phyloP scores from a whole-genome alignment of 2,888 invertebrate genomes.

The Sericinus montela region DNA sequence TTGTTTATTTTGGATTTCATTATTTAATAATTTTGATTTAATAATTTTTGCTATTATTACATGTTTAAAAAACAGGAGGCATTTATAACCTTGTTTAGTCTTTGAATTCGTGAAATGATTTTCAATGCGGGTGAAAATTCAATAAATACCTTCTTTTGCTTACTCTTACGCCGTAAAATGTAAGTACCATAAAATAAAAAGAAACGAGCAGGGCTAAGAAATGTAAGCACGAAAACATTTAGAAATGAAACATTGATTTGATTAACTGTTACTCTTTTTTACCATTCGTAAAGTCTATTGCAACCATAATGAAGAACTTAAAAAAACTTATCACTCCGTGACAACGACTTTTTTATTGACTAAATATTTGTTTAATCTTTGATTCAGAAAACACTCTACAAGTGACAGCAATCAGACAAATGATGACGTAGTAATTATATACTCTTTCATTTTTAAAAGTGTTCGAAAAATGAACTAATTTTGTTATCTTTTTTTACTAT shows the following conservation, averaged over 20 bases:
- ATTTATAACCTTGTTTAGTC: too few relatives aligned
- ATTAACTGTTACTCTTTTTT: background rate
- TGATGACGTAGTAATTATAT: slow-evolving; percentile 42
- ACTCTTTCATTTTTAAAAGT: slow-evolving; percentile 32
- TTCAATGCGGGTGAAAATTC: too few relatives aligned
- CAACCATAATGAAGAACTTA: slow-evolving; percentile 28
- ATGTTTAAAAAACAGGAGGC: too few relatives aligned
- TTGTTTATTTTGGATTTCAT: too few relatives aligned
- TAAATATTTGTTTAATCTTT: too few relatives aligned
- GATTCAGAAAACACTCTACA: slow-evolving; percentile 34
- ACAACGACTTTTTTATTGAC: slow-evolving; percentile 48
- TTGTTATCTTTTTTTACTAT: too few relatives aligned
- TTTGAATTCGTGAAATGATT: too few relatives aligned
- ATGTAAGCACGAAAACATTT: background rate
- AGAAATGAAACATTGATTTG: background rate
- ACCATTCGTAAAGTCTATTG: slow-evolving; percentile 4
- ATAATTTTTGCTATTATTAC: too few relatives aligned
- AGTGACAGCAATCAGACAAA: slow-evolving; percentile 37
- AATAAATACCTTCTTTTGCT: too few relatives aligned
- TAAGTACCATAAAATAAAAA: slow-evolving; percentile 2
- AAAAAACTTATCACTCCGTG: slow-evolving; percentile 26
- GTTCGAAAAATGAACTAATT: too few relatives aligned
- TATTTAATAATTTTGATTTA: too few relatives aligned
- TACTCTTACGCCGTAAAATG: too few relatives aligned
- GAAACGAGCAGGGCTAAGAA: background rate